Base-by-base conservation (phyloP, 2,888 invertebrate genomes). In the Flabesymbios commensalis region DNA sequence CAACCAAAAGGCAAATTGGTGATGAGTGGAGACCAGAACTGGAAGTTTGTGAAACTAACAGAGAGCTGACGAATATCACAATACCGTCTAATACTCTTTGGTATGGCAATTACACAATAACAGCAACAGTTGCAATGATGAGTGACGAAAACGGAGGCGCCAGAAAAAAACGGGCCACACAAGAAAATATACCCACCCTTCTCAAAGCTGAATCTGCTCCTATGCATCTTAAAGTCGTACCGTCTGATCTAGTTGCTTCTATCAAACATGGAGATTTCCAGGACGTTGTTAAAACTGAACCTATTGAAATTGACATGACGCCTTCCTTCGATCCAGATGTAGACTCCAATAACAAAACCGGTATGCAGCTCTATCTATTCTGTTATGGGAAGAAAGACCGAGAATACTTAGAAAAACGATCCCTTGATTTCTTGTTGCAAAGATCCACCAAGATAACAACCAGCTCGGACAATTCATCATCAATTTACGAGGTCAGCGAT, bases 321-420 rank as follows among this genome's bases (percentile, higher is more conserved):
- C 32, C n/a, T 17, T 66, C 70, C 1, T 28, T 48, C 33, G 71
- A 71, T 41, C 71, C 70, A 1, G 71, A 71, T 45, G 71, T 71
- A 0, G 39, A 39, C 1, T 19, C 45, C 5, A 61, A 72, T 39
- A 74, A 70, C 39, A 67, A 71, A 29, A 72, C 74, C 10, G 78
- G 74, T 10, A 66, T 80, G 33, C 60, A 65, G 3, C 75, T 71
- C 32, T 69, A 74, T 47, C 60, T 80, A 4, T 72, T 80, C 57
- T 78, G 76, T 48, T 63, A 62, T 65, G n/a, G 64, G 53, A 5
- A 56, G 64, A 29, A 59, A 52, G 28, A 10, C 22, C n/a, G 4
- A 17, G 14, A 14, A 17, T 31, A 22, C 2, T 22, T 41, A 10
- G 32, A 29, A 7, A 28, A 22, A 26, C n/a, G 55, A 22, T 43